Base-by-base conservation (phyloP, 37 sponge, comb jelly and placozoan genomes). In the Diacarnus erythraeanus region DNA sequence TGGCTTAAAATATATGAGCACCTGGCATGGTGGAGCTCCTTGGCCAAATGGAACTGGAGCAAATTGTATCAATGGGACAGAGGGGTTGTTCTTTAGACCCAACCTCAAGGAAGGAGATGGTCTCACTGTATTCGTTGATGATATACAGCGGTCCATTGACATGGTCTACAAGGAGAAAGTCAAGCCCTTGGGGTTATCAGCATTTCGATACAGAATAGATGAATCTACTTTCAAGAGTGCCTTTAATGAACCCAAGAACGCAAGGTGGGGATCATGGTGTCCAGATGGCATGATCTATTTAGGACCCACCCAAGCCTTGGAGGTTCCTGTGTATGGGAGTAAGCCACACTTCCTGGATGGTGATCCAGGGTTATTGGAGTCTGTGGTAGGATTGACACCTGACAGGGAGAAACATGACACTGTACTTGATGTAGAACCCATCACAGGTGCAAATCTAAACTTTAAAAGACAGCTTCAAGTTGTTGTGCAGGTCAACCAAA, bases 321-420 rank as follows among this genome's bases (percentile, higher is more conserved):
- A 64, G 42, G 72, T 79, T 0, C 95, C 95, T 2, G 90, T 86
- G 75, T 91, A 71, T 71, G 92, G 78, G 1, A 92, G 92, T 42
- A 91, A 95, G 63, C 89, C 95, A 0, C 92, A 83, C 70, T 95
- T 95, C 87, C 37, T 91, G 71, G 95, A 86, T 42, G 86, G 81
- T 1, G 92, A 95, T 64, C 84, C 89, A 15, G 21, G 37, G 4
- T 60, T 90, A 60, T 60, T 66, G 74, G 64, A 77, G 15, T 67
- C 60, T 9, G 83, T 90, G 3, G 41, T 40, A 18, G 91, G 91
- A 0, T 42, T 94, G 34, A 38, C 60, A 23, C 85, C 85, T 26
- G 69, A 87, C 73, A 57, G 86, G 30, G 40, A 43, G 15, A 35
- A 47, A 20, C 80, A 94, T 51, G 83, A 90, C 67, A 85, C 76